Evolutionary conservation across 2,113 vertebrate species (phyloP), one percentile per base, ranked within the genome.

Genomic region (Oceanites oceanicus): DNA sequence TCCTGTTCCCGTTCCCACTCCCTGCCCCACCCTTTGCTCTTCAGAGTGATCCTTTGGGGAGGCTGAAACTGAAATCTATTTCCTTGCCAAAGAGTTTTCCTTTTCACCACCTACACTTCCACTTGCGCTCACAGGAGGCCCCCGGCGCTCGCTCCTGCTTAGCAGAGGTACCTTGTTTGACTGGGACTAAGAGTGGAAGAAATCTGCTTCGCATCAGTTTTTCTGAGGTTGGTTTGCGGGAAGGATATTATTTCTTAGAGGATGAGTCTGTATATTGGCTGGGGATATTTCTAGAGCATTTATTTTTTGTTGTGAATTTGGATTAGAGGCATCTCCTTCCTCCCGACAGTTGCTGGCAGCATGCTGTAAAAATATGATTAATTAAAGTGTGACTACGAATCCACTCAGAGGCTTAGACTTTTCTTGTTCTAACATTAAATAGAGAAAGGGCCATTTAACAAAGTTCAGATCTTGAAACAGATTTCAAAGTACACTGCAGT

Each of bases 331-430:
- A 87, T 91, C 89, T 92, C 92, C 76, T 77, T 83, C 79, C 67
- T 92, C 86, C 89, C 22, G 42, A 91, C 88, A 91, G 87, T 53
- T 85, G 80, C 89, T 97, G 77, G 91, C 86, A 95, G 95, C 66
- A 22, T 5, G 45, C 73, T 85, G 74, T 52, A 92, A 92, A 96
- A 85, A 92, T 88, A 92, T 87, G 89, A 95, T 96, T 95, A 95
- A 97, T 95, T 96, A 91, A 92, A 95, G 81, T 76, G 91, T 94
- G 91, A 91, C 89, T 85, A 11, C n/a, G 96, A 96, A 94, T 95
- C 77, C 87, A 90, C 87, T 92, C 87, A 70, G 71, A 89, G 76
- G 86, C 91, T 89, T 72, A 78, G 80, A 44, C 42, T 79, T 66
- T 62, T 86, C 84, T 84, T 94, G 59, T 74, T 90, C 77, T 72